Evolutionary conservation across 2,888 invertebrate genomes (phyloP).

Genomic region (Phortica magna): DNA sequence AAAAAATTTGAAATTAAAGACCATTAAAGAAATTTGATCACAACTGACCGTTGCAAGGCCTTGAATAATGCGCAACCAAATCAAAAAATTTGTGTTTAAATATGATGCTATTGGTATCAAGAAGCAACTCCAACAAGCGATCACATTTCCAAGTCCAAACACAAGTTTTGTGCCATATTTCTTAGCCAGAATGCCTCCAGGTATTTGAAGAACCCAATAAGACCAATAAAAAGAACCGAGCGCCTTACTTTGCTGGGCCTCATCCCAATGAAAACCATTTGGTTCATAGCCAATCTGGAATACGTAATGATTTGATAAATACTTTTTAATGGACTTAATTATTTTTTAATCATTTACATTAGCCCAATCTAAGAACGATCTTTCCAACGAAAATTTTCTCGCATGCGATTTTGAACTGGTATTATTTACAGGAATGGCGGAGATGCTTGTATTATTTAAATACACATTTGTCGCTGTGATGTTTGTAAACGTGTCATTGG

Average conservation of each 20-base stretch:
- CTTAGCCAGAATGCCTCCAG: slow-evolving; percentile 84
- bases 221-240: slow-evolving; percentile 86
- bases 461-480: background rate
- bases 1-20: background rate
- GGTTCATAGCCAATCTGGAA: slow-evolving; percentile 66
- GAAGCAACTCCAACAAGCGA: slow-evolving; percentile 83
- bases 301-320: background rate
- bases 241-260: slow-evolving; percentile 82
- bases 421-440: background rate
- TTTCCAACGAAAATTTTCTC: slow-evolving; percentile 59
- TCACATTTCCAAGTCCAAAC: slow-evolving; percentile 83
- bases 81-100: slow-evolving; percentile 80
- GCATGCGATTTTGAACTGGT: background rate
- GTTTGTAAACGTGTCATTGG: slow-evolving; percentile 18
- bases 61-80: slow-evolving; percentile 82
- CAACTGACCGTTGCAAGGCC: slow-evolving; percentile 81
- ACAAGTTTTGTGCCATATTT: slow-evolving; percentile 85
- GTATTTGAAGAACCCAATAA: slow-evolving; percentile 85
- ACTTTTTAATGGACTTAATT: background rate
- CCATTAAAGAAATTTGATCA: background rate
- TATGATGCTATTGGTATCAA: slow-evolving; percentile 83
- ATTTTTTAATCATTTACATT: slow-evolving; percentile 48
- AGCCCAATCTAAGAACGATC: slow-evolving; percentile 64
- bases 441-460: background rate
- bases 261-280: slow-evolving; percentile 81